Evolutionary conservation across 2,888 invertebrate genomes (phyloP), one percentile per base, ranked within the genome.

Genomic region (Stenurella melanura): DNA sequence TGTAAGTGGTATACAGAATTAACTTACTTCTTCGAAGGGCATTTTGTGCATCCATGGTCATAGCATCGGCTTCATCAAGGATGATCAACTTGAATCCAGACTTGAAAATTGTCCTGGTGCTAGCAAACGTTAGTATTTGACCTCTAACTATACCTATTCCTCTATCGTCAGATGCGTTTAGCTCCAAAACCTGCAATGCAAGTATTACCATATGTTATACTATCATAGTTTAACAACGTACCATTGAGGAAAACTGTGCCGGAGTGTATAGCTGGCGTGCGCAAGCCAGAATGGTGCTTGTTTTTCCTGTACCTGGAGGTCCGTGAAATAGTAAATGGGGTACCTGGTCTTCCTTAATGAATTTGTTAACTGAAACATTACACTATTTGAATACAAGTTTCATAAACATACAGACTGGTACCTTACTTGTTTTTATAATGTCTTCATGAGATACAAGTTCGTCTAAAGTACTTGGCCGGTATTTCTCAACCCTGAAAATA

Each of bases 21-120:
- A 11, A 78, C 93, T 92, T 91, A 96, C 96, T 97, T 92, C 98
- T 93, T 83, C 98, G 92, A 0, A 98, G 91, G 34, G 99, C 99
- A 92, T 99, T 99, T 89, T 99, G 99, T 0, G 99, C 99, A 93
- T 99, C 99, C 89, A 96, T 96, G 0, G 99, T 99, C 99, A 99
- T 99, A 0, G 98, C 98, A 92, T 99, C 99, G 0, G 99, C 99
- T 91, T 99, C 99, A 92, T 99, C 99, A 21, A 99, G 91, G 82
- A 99, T 98, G 58, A 99, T 96, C 56, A 99, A 90, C 88, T 99
- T 99, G 82, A 97, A 98, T 0, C 97, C 96, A 66, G 95, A 95
- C 90, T 95, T 97, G 87, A 98, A 98, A 85, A 98, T 96, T 6
- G 98, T 97, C 87, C 96, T 93, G 3, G 98, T 99, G 81, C 98